A percentile compares a stretch with the other conserved stretches of the same genome.
Conservation (phyloP, 1,140 invertebrate genomes). For the Gryllus bimaculatus region DNA sequence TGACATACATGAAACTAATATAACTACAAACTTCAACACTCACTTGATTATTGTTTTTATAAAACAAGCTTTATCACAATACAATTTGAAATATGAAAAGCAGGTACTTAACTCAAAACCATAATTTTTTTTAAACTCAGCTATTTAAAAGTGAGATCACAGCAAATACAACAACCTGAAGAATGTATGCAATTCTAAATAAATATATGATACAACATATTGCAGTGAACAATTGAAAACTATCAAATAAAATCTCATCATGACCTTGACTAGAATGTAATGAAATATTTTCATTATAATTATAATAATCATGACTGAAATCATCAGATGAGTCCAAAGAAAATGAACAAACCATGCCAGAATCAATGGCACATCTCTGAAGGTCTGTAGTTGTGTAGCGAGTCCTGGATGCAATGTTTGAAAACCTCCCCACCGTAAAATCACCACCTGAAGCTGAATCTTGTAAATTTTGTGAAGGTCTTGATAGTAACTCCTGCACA, state of each 20-base stretch:
- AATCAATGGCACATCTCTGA: neutral
- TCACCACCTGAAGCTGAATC: neutral
- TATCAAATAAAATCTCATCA: neutral
- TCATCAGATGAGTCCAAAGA: neutral
- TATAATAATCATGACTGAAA: neutral
- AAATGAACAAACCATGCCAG: neutral
- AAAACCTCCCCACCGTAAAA: neutral
- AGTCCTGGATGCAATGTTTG: neutral
- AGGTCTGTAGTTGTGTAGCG: neutral
- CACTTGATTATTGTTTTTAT: neutral
- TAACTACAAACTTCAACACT: neutral
- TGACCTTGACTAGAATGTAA: neutral
- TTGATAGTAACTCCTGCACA: neutral
- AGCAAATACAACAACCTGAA: neutral
- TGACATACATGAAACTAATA: neutral
- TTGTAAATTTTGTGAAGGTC: neutral
- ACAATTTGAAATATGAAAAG: neutral
- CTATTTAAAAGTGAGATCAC: neutral
- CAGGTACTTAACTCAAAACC: neutral
- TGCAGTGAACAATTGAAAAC: neutral
- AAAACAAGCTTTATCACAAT: neutral
- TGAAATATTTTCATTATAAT: neutral
- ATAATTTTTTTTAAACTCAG: neutral
- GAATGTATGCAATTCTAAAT: neutral
- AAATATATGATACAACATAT: neutral